Base-by-base conservation (phyloP, 2,888 invertebrate species). In the Cataglyphis albicans region DNA sequence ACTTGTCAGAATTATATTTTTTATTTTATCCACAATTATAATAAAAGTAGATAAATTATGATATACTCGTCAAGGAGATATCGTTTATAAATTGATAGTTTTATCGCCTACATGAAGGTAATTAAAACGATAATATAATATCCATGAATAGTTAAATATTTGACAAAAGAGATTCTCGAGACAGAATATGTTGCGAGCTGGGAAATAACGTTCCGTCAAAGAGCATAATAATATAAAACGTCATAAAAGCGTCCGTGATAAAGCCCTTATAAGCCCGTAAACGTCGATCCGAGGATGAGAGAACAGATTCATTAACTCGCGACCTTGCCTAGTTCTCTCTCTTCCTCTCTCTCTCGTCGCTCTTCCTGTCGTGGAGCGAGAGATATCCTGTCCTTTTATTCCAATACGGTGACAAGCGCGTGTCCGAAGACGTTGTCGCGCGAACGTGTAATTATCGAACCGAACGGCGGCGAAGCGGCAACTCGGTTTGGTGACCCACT, bases 401-500 rank as follows among this genome's bases (percentile, higher is more conserved):
- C 35, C 64, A 57, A 81, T 32, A 41, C 52, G 12, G 29, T 64
- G 65, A 25, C 25, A 44, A 74, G 15, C 38, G 55, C 74, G 75
- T 55, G 48, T 67, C 48, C 59, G 52, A 64, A 64, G 75, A 64
- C 38, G n/a, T 41, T n/a, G 48, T 48, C 38, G 38, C 64, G 38
- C 64, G 64, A 38, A 64, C 15, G 18, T 59, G 72, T 78, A 80
- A 80, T 80, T 80, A 80, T 80, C 72, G 72, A 52, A 48, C 72
- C 72, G 72, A 35, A 72, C 35, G 25, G 41, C 68, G n/a, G 9
- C 67, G 41, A 29, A 29, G 29, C 44, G 9, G 38, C 70, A 5
- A 57, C 57, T 48, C 55, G 72, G 59, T 80, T 72, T 44, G 72
- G 78, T 61, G 78, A 80, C 78, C 78, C 78, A 80, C 72, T 80